Evolutionary conservation across 1,140 invertebrate genomes (phyloP), one percentile per base, ranked within the genome.

Genomic region (Cydia fagiglandana): DNA sequence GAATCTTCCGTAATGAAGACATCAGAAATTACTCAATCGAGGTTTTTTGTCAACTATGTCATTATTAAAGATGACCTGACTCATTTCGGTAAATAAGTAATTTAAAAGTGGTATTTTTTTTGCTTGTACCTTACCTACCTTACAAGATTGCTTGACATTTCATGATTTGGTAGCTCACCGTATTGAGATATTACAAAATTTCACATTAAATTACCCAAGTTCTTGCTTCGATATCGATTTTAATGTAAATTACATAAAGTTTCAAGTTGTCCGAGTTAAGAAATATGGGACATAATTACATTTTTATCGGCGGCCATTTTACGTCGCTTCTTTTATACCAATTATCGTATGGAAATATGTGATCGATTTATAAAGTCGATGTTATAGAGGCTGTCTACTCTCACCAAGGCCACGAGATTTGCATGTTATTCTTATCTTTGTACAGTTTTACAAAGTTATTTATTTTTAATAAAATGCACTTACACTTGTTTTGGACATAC

Each of bases 211-310:
- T 17, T 17, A 56, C 15, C n/a, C 56, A 56, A 7, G 20, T 24
- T 61, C 56, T 56, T 56, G 53, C 53, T 61, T 61, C 56, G 56
- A 53, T 53, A 38, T 66, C 30, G 34, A 70, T 38, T 38, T 70
- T 38, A 70, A 70, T 70, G 56, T 61, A 61, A 70, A 70, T 70
- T 70, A 41, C 66, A 70, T 17, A 70, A 70, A 70, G 34, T 7
- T 70, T 45, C 5, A 41, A 10, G 28, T 68, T 68, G 28, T 61
- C 7, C 7, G 34, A 38, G 28, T 41, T 38, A 70, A 70, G 66
- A 70, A 70, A 38, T 70, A 70, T 70, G 66, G 45, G 66, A 70
- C 66, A 70, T 70, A 70, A 70, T 70, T 70, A 38, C 66, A 70
- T 70, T 70, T 70, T 70, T 70, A 70, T 70, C 66, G 66, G 10